Conservation (phyloP, 2,888 invertebrate species). For the Portevinia maculata region DNA sequence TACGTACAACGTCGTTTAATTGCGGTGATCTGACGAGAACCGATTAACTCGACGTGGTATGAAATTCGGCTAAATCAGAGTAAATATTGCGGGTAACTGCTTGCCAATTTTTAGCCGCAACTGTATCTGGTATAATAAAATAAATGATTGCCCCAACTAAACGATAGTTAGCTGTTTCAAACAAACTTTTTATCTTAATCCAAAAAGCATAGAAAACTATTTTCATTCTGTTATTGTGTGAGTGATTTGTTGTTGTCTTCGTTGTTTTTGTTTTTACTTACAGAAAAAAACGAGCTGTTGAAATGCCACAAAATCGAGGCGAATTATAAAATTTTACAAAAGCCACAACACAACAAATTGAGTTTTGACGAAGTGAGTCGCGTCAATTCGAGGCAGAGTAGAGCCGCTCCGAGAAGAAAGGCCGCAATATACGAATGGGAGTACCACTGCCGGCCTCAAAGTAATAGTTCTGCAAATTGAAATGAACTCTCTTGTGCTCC, state of each 20-base stretch:
- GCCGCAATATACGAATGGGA: slow-evolving; percentile 39
- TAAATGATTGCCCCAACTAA: slow-evolving; percentile 28
- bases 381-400: slow-evolving; percentile 18
- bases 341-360: slow-evolving; percentile 38
- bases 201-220: slow-evolving; percentile 61
- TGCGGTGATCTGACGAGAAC: too few relatives aligned
- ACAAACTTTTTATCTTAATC: slow-evolving; percentile 60
- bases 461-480: slow-evolving; percentile 74
- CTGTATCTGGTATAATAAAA: slow-evolving; percentile 13
- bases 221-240: slow-evolving; percentile 59
- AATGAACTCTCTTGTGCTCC: slow-evolving; percentile 64
- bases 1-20: too few relatives aligned
- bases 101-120: slow-evolving; percentile 10
- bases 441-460: slow-evolving; percentile 57
- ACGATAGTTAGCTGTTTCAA: slow-evolving; percentile 45
- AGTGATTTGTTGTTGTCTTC: background rate
- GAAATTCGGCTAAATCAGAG: too few relatives aligned
- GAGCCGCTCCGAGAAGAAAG: slow-evolving; percentile 29
- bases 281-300: slow-evolving; percentile 65
- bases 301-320: slow-evolving; percentile 73
- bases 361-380: slow-evolving; percentile 49
- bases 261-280: slow-evolving; percentile 36
- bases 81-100: background rate
- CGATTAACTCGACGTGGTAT: too few relatives aligned
- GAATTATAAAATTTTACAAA: slow-evolving; percentile 64